Percentiles rank a stretch among this genome's conserved stretches.
Evolutionary conservation across 2,113 vertebrate species (phyloP).

Genomic region (Oxygymnocypris stewartii): DNA sequence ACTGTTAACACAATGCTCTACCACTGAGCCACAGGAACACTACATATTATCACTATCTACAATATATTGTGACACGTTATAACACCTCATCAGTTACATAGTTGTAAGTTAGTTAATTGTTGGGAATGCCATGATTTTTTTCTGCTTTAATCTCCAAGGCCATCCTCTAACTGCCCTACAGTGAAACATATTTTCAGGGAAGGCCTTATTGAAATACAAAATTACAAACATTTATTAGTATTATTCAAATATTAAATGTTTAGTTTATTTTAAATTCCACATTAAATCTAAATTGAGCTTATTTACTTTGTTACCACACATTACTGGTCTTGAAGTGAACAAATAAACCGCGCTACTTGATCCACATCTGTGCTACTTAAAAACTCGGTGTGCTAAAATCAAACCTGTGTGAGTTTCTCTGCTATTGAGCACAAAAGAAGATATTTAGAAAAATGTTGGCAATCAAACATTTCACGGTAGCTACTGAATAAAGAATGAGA

Average conservation of each 20-base stretch:
- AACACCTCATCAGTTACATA: background rate
- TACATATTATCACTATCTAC: too few species aligned
- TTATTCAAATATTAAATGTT: background rate
- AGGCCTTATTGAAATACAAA: background rate
- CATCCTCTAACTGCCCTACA: background rate
- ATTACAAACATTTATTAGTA: background rate
- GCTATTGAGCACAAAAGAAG: background rate
- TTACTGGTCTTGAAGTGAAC: background rate
- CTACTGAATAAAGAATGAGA: too few species aligned
- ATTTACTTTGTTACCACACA: background rate
- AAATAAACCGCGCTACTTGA: background rate
- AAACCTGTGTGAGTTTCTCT: background rate
- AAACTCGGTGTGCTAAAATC: background rate
- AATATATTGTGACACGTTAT: background rate
- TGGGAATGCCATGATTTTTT: background rate
- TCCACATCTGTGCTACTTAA: background rate
- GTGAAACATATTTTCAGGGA: background rate
- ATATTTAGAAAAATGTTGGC: background rate
- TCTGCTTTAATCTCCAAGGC: background rate
- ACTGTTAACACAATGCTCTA: too few species aligned
- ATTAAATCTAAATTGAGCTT: background rate
- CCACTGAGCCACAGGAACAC: too few species aligned
- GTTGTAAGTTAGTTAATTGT: background rate
- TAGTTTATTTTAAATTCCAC: background rate
- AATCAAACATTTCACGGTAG: background rate